These are phyloP conservation scores for Isaurus tuberculatus DNA, from an alignment of 92 coral and sea anemone genomes.

Conservation along the genomic window DNA sequence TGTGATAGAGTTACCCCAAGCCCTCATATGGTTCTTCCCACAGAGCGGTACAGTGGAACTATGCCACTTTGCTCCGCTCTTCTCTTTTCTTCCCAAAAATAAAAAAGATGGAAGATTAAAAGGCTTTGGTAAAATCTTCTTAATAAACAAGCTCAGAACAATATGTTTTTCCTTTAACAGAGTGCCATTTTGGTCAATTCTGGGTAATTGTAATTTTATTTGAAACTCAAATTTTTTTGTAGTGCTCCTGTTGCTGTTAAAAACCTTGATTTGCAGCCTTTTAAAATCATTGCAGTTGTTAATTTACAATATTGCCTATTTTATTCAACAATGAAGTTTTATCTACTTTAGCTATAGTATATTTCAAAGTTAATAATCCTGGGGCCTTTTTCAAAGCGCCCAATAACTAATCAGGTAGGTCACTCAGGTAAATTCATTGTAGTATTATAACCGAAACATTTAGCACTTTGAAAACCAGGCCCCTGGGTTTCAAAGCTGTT, in stretches of 20 bases:
- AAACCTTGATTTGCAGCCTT: background rate
- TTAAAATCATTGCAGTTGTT: background rate
- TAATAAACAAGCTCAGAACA: background rate
- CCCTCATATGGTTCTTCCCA: background rate
- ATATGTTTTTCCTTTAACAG: background rate
- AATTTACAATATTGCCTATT: background rate
- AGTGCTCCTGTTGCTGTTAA: background rate
- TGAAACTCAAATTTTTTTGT: background rate
- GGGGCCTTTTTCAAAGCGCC: too few species aligned
- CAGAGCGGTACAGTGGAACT: background rate
- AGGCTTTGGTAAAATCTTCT: background rate
- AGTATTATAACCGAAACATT: too few species aligned
- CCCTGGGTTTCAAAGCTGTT: too few species aligned
- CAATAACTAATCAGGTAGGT: too few species aligned
- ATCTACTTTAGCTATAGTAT: too few species aligned
- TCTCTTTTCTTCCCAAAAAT: background rate
- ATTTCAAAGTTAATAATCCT: too few species aligned
- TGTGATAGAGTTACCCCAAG: background rate
- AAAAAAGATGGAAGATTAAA: background rate
- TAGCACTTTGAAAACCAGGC: too few species aligned
- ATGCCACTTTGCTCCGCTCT: background rate
- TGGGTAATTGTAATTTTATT: background rate
- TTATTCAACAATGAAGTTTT: background rate
- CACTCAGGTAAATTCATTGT: too few species aligned
- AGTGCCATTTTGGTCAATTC: background rate